Evolutionary conservation across 2,113 vertebrate genomes (phyloP), one percentile per base, ranked within the genome.

Genomic region (Sigmodon hispidus): DNA sequence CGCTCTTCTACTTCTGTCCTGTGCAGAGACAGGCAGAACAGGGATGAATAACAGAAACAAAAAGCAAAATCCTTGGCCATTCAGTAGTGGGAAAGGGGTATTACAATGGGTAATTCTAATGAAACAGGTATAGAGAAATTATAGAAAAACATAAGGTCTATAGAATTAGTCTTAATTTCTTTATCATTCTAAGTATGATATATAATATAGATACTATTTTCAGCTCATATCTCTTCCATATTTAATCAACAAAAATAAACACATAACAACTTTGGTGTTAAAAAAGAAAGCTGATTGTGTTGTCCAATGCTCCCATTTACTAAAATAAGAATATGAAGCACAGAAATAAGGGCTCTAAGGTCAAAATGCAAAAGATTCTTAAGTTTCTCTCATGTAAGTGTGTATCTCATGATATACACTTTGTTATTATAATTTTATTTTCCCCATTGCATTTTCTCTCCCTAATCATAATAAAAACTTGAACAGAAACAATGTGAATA

Each of bases 211-310:
- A 19, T 61, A 87, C 85, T 69, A 65, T 76, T 90, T 89, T 94
- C 29, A 77, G 26, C 24, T 91, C 92, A 59, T 19, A 10, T 15
- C 57, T 93, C 45, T 70, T 59, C 81, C 72, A 29, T 8, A 92
- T 59, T 89, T 61, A 91, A 89, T 90, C n/a, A 91, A 19, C 40
- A 94, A 91, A 89, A 87, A 69, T 7, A 92, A 8, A 92, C 19
- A 76, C 34, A 87, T 73, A 43, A 43, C 9, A 96, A 93, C 13
- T 45, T 59, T n/a, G 67, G 76, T 76, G 59, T 26, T 93, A 6
- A 94, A 91, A 96, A 12, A 92, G 65, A 61, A 90, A 91, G 95
- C 0, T 61, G 7, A 55, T 72, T 94, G 86, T 36, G 45, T 86
- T 22, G 40, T 70, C 31, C 11, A 96, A 93, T 77, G 16, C 13